Base-by-base conservation (phyloP, 23 tunicate species). In the Phallusia fumigata region DNA sequence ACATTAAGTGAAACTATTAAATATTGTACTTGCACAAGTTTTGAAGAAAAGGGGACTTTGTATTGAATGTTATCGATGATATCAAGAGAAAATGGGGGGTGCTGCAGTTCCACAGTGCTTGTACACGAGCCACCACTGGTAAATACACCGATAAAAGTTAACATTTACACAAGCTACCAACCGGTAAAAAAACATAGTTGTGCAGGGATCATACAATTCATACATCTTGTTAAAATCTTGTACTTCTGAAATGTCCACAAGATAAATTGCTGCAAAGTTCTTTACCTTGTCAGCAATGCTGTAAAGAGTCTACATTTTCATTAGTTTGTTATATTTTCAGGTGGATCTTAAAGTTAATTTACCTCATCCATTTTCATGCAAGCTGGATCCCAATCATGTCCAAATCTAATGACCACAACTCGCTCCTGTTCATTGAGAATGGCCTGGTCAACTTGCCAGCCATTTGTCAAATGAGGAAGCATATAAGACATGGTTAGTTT, bases 361-460 rank as follows among this genome's bases (percentile, higher is more conserved):
- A 89, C 93, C 87, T 95, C 99, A 80, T 95, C 99, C 99, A 95
- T 95, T 51, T 87, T 90, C 99, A 95, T 95, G 76, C 99, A 95
- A 22, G 95, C 91, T 21, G 99, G 99, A 65, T 95, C 99, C 99
- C 99, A 95, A 73, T 95, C 99, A 58, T 95, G 99, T 12, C 99
- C 99, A 65, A 95, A 95, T 65, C 99, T 78, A 65, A 95, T 90
- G n/a, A 90, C 95, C 10, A 95, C 92, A 33, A 95, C 99, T 75
- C 91, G 64, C 45, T 95, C 99, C 77, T 87, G 91, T 81, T 95
- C 99, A 72, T 87, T 87, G 76, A 90, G 85, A 33, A 95, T 95
- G 0, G 99, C 92, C 76, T 95, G 99, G 79, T 95, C 99, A 26
- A 95, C 99, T 76, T 95, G 99, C 95, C 96, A 95, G 85, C 99